Conservation (phyloP, 2,888 invertebrate genomes). For the Rotaria socialis region DNA sequence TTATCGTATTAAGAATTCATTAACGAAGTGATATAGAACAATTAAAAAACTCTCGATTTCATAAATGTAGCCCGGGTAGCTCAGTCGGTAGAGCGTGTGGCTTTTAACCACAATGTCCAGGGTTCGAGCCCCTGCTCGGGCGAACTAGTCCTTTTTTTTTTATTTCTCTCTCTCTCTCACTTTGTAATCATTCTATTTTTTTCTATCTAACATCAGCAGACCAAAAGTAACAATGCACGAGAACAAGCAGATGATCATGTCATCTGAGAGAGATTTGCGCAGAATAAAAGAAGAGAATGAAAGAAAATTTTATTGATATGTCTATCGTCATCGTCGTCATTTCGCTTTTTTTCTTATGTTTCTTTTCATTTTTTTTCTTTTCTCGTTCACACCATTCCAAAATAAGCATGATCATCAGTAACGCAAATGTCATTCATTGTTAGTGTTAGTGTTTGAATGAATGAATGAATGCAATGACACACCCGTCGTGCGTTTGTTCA, state of each 20-base stretch:
- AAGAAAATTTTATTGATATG: not conserved
- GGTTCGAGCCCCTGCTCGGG: conserved; percentile 37
- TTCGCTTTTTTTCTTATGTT: not conserved
- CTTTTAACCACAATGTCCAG: conserved; percentile 36
- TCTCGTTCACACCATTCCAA: not conserved
- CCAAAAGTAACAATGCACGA: not conserved
- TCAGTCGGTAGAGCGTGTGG: conserved; percentile 39
- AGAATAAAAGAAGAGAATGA: not conserved
- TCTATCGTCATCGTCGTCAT: not conserved
- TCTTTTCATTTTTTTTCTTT: not conserved
- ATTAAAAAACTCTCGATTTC: not conserved
- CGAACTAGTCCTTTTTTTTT: not conserved
- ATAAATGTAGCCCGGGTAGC: not conserved
- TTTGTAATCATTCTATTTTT: not conserved
- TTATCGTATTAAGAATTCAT: not conserved
- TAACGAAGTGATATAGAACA: not conserved
- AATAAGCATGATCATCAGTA: not conserved
- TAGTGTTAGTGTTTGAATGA: not conserved
- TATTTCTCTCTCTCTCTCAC: not conserved
- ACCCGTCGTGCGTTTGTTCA: not conserved
- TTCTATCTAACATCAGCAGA: not conserved
- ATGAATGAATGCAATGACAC: not conserved
- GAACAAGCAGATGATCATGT: not conserved
- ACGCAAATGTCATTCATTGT: not conserved
- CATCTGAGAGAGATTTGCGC: not conserved